Base-by-base conservation (phyloP, 2,888 invertebrate species). In the Leucophenga montana region DNA sequence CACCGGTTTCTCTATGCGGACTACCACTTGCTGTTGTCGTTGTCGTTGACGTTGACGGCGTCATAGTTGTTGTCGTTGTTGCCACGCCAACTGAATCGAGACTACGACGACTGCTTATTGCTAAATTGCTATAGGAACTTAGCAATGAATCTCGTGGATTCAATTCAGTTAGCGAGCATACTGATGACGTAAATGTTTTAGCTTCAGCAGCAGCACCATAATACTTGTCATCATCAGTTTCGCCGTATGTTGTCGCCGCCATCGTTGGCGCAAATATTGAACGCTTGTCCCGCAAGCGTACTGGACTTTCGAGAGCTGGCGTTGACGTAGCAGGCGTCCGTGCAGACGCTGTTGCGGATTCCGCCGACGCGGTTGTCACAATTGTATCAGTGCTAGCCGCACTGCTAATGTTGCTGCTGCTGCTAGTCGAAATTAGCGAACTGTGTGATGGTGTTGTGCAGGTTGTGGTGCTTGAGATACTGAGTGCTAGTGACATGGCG, bases 231-330 rank as follows among this genome's bases (percentile, higher is more conserved):
- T 65, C 33, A 14, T n/a, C 16, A 16, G 66, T 13, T 3, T 44
- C 64, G 16, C 31, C 57, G 22, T 33, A 39, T 18, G 65, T 64
- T n/a, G 68, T 50, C 54, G 61, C 72, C 0, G 62, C 39, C 50
- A 69, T 71, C 16, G 65, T 13, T 57, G 67, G 54, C 20, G 50
- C 48, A 48, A 44, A 83, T 27, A 89, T 74, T n/a, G 85, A 86
- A 67, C 89, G 87, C 78, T 89, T 89, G 50, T 89, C 89, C 64
- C 86, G 85, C 77, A 86, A 73, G 70, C 86, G 79, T 64, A 87
- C 87, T 33, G 86, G 87, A 75, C 86, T 85, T 48, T 87, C 87
- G 16, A 85, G 73, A 0, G 78, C 11, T 74, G 90, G 91, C 66
- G 90, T 89, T 8, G 78, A 77, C 33, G 74, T 72, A 66, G 57